Conservation (phyloP, 2,888 invertebrate species). For the Pristionchus arcanus region DNA sequence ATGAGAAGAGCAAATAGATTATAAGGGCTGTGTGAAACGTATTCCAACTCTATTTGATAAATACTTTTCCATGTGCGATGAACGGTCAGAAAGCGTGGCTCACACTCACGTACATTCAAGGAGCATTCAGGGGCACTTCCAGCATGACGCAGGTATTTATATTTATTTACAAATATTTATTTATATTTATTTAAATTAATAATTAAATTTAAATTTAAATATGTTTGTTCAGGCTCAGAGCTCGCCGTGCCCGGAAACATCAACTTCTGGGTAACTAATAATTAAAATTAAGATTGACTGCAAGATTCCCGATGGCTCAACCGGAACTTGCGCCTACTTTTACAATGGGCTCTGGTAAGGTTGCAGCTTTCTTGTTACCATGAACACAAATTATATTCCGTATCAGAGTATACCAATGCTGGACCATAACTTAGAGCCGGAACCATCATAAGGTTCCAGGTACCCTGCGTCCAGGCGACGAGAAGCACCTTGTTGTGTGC, state of each 20-base stretch:
- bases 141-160: neutral
- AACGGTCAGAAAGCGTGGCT: conserved; percentile 43
- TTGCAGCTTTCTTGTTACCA: too few species aligned
- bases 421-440: neutral
- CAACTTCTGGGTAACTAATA: conserved; percentile 35
- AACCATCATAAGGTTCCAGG: conserved; percentile 23
- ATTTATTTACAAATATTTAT: neutral
- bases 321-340: conserved; percentile 48
- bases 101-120: neutral
- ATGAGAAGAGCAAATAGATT: too few species aligned
- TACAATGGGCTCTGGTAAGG: conserved; percentile 28
- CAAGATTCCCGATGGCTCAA: conserved; percentile 14
- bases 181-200: too few species aligned
- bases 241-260: conserved; percentile 19
- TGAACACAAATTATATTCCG: too few species aligned
- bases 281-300: neutral
- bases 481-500: conserved; percentile 59
- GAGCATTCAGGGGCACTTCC: conserved; percentile 26
- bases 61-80: neutral
- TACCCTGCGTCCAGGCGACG: neutral
- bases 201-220: neutral
- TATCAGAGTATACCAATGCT: too few species aligned
- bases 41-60: too few species aligned
- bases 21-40: too few species aligned
- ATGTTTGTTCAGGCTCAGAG: neutral